Percentiles rank a stretch among this genome's conserved stretches.
Conservation (phyloP, 2,888 invertebrate species). For the Odontocolon sp. region DNA sequence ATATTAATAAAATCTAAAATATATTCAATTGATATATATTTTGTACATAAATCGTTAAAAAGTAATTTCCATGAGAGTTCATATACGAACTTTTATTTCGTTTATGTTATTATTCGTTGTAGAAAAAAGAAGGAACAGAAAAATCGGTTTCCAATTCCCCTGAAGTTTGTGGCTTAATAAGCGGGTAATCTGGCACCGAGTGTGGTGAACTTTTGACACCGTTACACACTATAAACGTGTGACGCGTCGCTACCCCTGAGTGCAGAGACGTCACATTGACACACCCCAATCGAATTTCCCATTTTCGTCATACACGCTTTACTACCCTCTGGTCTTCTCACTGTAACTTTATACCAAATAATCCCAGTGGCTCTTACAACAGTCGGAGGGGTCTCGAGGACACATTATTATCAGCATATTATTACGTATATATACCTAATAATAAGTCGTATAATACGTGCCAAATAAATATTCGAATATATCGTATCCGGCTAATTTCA, state of each 20-base stretch:
- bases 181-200: conserved; percentile 57
- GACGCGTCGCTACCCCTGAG: not conserved
- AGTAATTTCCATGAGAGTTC: too few species aligned
- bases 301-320: conserved; percentile 45
- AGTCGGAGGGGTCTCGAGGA: conserved; percentile 31
- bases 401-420: conserved; percentile 46
- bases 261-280: conserved; percentile 13
- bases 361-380: conserved; percentile 39
- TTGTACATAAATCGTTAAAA: too few species aligned
- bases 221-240: conserved; percentile 24
- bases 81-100: not conserved
- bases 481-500: conserved; percentile 17
- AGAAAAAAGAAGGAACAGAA: not conserved
- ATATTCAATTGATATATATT: too few species aligned
- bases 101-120: not conserved
- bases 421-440: conserved; percentile 23
- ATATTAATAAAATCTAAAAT: too few species aligned
- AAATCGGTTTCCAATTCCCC: conserved; percentile 44
- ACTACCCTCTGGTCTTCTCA: conserved; percentile 2
- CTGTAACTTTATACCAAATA: conserved; percentile 50
- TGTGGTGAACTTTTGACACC: conserved; percentile 61
- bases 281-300: conserved; percentile 50
- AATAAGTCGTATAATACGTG: not conserved
- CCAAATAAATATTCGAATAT: conserved; percentile 28
- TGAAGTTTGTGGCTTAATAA: conserved; percentile 51